Percentiles rank a stretch among this genome's conserved stretches.
These are phyloP conservation scores for Aphaenogaster floridana DNA, from an alignment of 1,140 invertebrate genomes.

Conservation along the genomic window DNA sequence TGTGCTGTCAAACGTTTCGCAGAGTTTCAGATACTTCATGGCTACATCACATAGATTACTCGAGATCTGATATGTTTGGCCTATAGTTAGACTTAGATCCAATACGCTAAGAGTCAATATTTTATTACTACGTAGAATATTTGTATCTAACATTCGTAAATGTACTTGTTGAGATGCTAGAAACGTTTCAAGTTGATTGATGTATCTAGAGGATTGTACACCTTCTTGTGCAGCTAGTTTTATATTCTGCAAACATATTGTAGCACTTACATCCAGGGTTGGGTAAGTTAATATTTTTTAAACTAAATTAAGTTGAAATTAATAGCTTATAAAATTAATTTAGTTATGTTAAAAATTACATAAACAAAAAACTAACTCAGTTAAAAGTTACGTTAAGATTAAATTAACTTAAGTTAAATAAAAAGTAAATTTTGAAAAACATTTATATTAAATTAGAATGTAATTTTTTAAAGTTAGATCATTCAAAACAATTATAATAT, in stretches of 20 bases:
- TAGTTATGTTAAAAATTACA: too few relatives aligned
- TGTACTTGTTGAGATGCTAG: constrained; percentile 79
- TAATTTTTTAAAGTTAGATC: too few relatives aligned
- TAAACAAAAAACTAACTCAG: too few relatives aligned
- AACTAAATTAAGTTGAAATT: too few relatives aligned
- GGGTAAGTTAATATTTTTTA: too few relatives aligned
- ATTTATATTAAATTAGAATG: too few relatives aligned
- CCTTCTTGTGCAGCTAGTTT: constrained; percentile 78
- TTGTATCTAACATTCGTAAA: constrained; percentile 67
- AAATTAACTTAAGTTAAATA: too few relatives aligned
- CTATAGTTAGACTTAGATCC: constrained; percentile 81
- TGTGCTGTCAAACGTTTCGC: constrained; percentile 74
- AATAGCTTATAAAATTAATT: too few relatives aligned
- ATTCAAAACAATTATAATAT: too few relatives aligned
- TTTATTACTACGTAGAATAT: constrained; percentile 70
- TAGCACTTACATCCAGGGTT: neutral
- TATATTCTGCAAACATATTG: constrained; percentile 76
- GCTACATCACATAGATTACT: constrained; percentile 78
- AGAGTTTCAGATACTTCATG: constrained; percentile 79
- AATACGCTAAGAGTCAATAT: constrained; percentile 79
- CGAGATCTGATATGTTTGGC: constrained; percentile 69
- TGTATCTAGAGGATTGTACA: constrained; percentile 77
- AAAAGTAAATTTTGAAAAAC: too few relatives aligned
- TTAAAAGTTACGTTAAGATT: too few relatives aligned
- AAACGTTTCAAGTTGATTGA: constrained; percentile 82